phyloP scores from a whole-genome alignment of 2,113 vertebrate genomes.

The Verasper variegatus region DNA sequence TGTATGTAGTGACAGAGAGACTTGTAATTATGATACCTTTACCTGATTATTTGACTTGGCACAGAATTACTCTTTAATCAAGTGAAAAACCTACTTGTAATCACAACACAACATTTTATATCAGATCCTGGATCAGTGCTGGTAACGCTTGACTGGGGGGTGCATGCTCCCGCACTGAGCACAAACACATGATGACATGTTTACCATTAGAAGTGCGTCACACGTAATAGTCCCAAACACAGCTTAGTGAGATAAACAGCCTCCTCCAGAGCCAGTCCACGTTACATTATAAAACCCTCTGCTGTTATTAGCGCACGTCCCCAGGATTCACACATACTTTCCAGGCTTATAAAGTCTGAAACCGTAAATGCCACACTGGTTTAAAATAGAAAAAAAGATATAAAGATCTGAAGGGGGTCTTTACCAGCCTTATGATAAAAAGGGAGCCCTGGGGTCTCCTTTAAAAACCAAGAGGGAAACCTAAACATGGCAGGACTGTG shows the following conservation, averaged over 20 bases:
- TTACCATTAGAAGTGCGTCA: slow-evolving; percentile 9
- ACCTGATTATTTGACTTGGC: slow-evolving; percentile 22
- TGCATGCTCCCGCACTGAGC: neutral
- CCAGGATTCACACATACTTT: slow-evolving; percentile 64
- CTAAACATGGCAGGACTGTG: slow-evolving; percentile 26
- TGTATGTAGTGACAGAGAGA: neutral
- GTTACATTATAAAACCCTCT: slow-evolving; percentile 53
- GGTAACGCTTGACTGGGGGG: slow-evolving; percentile 2
- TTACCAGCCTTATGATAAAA: slow-evolving; percentile 13
- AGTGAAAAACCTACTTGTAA: neutral
- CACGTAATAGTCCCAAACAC: slow-evolving; percentile 39
- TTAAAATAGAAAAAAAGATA: slow-evolving; percentile 19
- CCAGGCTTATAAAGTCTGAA: slow-evolving; percentile 29
- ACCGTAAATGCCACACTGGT: slow-evolving; percentile 3
- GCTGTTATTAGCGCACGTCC: slow-evolving; percentile 19
- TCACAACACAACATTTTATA: neutral
- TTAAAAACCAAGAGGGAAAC: slow-evolving; percentile 8
- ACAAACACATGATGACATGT: slow-evolving; percentile 24
- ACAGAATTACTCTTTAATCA: neutral
- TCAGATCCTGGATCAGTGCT: slow-evolving; percentile 2
- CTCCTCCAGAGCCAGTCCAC: neutral
- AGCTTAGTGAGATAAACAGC: slow-evolving; percentile 22
- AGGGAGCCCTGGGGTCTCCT: neutral
- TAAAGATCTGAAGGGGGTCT: neutral
- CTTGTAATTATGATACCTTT: neutral